These are phyloP conservation scores for Lamellibrachia luymesi DNA, from an alignment of 1,140 invertebrate species.

Conservation along the genomic window DNA sequence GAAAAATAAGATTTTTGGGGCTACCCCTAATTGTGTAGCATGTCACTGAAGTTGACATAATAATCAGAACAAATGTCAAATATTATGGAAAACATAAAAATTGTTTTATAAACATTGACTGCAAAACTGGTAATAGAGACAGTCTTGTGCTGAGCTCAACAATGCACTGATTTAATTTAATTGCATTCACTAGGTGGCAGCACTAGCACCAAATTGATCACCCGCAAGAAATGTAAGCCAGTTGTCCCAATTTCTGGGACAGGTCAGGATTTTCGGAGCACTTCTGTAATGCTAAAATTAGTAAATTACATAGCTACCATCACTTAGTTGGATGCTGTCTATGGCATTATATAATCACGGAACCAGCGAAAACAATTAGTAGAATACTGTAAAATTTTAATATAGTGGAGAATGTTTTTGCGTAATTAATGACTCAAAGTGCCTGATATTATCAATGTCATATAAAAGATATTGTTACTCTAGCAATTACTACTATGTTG, in stretches of 20 bases:
- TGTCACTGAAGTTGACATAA: not conserved
- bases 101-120: not conserved
- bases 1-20: not conserved
- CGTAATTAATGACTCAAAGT: no score
- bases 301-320: not conserved
- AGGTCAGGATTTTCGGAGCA: not conserved
- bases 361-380: not conserved
- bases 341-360: not conserved
- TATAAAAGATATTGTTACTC: not conserved
- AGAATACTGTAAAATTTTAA: not conserved
- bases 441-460: not conserved
- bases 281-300: not conserved
- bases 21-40: not conserved
- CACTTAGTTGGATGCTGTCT: not conserved
- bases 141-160: no score
- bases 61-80: not conserved
- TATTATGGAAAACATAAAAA: not conserved
- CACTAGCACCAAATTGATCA: not conserved
- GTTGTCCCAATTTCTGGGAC: not conserved
- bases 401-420: no score
- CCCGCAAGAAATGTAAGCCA: not conserved
- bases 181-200: not conserved
- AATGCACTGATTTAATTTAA: no score
- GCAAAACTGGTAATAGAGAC: not conserved
- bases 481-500: no score